Conservation (phyloP, 2,888 invertebrate species). For the Anticlea derivata region DNA sequence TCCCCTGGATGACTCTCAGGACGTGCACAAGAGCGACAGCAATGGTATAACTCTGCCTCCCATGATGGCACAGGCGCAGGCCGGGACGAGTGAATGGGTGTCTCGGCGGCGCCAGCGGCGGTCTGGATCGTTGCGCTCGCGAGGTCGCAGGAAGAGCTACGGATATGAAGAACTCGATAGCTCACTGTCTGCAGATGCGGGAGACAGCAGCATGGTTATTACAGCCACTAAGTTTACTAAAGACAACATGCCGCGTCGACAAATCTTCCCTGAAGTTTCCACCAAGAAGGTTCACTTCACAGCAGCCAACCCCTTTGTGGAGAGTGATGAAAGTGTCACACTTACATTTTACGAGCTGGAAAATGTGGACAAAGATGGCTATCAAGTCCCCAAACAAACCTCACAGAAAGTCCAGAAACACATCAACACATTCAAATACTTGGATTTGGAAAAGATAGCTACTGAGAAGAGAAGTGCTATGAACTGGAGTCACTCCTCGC, state of each 20-base stretch:
- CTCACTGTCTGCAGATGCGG: conserved; percentile 83
- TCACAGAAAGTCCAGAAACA: conserved; percentile 49
- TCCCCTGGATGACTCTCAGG: conserved; percentile 47
- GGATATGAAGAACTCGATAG: conserved; percentile 84
- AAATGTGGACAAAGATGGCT: conserved; percentile 53
- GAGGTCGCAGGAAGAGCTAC: conserved; percentile 61
- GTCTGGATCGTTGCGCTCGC: conserved; percentile 53
- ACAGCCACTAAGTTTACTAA: conserved; percentile 79
- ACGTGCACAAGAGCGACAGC: conserved; percentile 43
- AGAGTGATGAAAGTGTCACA: conserved; percentile 79
- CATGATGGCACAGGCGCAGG: conserved; percentile 50
- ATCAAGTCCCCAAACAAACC: conserved; percentile 50
- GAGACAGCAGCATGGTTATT: conserved; percentile 80
- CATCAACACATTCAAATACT: conserved; percentile 74
- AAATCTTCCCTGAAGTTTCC: conserved; percentile 66
- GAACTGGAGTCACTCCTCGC: conserved; percentile 68
- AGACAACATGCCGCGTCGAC: conserved; percentile 73
- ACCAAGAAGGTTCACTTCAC: conserved; percentile 77
- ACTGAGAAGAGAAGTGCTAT: conserved; percentile 65
- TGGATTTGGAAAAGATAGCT: conserved; percentile 65
- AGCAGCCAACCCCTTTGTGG: conserved; percentile 71
- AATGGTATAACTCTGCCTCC: conserved; percentile 75
- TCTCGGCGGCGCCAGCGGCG: conserved; percentile 60
- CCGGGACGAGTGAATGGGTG: conserved; percentile 44
- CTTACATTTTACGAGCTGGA: conserved; percentile 77